Base-by-base conservation (phyloP, 2,888 invertebrate genomes). In the Molorchus minor region DNA sequence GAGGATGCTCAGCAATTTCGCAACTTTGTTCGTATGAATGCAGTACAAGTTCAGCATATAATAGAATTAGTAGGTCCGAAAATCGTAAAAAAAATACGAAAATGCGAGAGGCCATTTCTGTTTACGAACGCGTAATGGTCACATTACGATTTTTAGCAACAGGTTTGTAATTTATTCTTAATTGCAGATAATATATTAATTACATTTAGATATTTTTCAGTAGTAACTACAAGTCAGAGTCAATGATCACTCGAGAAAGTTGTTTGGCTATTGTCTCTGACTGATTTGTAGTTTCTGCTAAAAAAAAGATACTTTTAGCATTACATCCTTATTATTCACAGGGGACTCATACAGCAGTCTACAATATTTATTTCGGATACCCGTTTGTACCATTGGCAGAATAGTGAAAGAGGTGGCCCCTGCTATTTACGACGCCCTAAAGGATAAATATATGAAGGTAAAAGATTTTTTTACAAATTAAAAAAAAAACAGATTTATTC, bases 1-100 rank as follows among this genome's bases (percentile, higher is more conserved):
- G 47, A 16, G 3, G 47, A 47, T 35, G 35, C 33, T 3, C 33
- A 35, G 3, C 20, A 35, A 35, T 35, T 35, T 47, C 16, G 16
- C 1, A 47, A 47, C 12, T 47, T 47, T 17, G 35, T 47, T n/a
- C 47, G 47, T 8, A 47, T 47, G 47, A 17, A 4, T 15, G 35
- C 47, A 16, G 47, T 35, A 15, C 8, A 33, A 10, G 15, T 47
- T 13, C 7, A 47, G 3, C n/a, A 3, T 16, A 4, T 47, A 8
- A 15, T 47, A 35, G 35, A 47, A 2, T 10, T 8, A 44, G 3
- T 44, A 3, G 21, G 20, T 8, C 44, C 17, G n/a, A 2, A 3
- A 21, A 44, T 44, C 2, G 21, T n/a, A 2, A 44, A 44, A 44
- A 5, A 10, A 20, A 44, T 19, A 44, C 44, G 4, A 21, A 10